Conservation (phyloP, 2,888 invertebrate species). For the Drosophila nr. medialis region DNA sequence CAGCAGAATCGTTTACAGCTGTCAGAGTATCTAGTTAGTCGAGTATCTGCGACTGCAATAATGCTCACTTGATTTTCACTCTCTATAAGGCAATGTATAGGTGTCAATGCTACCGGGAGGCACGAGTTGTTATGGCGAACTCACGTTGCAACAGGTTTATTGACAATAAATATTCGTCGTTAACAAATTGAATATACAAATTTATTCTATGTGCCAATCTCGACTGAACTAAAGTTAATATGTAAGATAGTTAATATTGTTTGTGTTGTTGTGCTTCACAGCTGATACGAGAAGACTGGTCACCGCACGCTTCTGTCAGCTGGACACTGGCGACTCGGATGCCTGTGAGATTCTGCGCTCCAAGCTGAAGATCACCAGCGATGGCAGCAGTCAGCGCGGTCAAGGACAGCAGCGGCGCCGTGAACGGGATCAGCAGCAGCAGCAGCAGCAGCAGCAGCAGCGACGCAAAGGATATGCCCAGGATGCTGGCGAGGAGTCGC, state of each 20-base stretch:
- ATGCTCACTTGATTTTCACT: background rate
- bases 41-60: background rate
- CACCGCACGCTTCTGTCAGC: slow-evolving; percentile 83
- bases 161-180: background rate
- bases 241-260: background rate
- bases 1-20: background rate
- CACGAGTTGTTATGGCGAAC: background rate
- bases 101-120: background rate
- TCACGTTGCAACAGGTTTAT: background rate
- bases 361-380: slow-evolving; percentile 64
- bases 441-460: slow-evolving; percentile 44
- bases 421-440: slow-evolving; percentile 48
- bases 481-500: slow-evolving; percentile 39
- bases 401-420: slow-evolving; percentile 45
- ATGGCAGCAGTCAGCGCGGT: slow-evolving; percentile 21
- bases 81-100: background rate
- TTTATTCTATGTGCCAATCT: background rate
- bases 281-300: slow-evolving; percentile 72
- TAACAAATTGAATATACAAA: background rate
- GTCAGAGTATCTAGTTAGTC: background rate
- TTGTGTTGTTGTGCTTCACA: slow-evolving; percentile 23
- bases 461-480: slow-evolving; percentile 57
- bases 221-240: background rate
- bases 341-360: slow-evolving; percentile 81
- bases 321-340: slow-evolving; percentile 83